Evolutionary conservation across 2,113 vertebrate genomes (phyloP).

Genomic region (Neogale vison): DNA sequence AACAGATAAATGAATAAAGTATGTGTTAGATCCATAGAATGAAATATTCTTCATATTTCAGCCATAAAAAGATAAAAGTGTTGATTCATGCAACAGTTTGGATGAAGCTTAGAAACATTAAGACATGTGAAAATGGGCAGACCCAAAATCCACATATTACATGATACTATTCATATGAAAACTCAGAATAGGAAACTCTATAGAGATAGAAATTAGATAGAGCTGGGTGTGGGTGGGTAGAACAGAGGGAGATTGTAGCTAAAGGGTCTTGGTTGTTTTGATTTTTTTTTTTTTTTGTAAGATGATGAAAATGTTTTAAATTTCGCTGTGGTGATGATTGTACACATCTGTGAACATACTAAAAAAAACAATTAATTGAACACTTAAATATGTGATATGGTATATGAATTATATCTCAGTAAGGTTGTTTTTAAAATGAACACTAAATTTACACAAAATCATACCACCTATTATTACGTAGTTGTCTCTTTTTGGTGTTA

Average conservation of each 20-base stretch:
- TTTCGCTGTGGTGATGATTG: background rate
- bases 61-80: background rate
- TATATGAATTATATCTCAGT: background rate
- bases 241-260: rapidly evolving
- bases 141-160: background rate
- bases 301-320: background rate
- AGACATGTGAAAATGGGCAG: background rate
- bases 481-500: background rate
- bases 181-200: background rate
- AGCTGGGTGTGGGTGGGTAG: no score
- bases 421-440: background rate
- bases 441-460: background rate
- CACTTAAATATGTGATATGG: background rate
- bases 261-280: background rate
- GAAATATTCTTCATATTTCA: no score
- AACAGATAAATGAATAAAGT: background rate
- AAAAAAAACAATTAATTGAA: background rate
- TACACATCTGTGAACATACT: background rate
- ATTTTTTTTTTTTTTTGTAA: background rate
- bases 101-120: background rate
- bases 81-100: background rate
- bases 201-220: background rate
- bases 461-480: background rate
- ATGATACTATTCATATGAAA: background rate
- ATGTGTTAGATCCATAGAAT: background rate